Conservation (phyloP, 2,888 invertebrate species). For the Embidobia sp. region DNA sequence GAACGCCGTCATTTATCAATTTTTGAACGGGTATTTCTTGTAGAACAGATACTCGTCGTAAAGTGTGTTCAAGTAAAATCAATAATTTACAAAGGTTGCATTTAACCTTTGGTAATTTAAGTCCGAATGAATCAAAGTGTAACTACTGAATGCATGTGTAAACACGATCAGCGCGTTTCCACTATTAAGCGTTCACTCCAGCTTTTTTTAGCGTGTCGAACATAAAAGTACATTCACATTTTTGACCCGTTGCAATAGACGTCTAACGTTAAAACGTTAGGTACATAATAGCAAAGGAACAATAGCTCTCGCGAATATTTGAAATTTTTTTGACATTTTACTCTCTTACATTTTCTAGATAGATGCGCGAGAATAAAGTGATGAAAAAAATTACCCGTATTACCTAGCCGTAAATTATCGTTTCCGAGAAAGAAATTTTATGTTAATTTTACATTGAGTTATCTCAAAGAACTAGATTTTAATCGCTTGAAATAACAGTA, state of each 20-base stretch:
- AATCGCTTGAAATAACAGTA: no score
- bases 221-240: constrained; percentile 6
- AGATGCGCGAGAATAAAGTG: constrained; percentile 7
- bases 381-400: constrained; percentile 18
- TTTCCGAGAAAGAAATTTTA: no score
- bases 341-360: constrained; percentile 9
- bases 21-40: neutral
- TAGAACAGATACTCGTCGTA: constrained; percentile 6
- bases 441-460: no score
- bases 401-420: constrained; percentile 18
- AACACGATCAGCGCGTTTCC: constrained; percentile 8
- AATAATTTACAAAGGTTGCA: constrained; percentile 30
- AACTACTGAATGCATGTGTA: constrained; percentile 24
- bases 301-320: constrained; percentile 23
- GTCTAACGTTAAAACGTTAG: constrained; percentile 6
- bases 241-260: constrained; percentile 5
- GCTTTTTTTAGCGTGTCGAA: neutral
- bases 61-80: constrained; percentile 18
- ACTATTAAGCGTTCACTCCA: constrained; percentile 4
- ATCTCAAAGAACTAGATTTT: no score
- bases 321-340: constrained; percentile 17
- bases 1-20: neutral
- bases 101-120: constrained; percentile 18
- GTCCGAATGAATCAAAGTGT: constrained; percentile 8
- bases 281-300: constrained; percentile 13